These are phyloP conservation scores for Alouatta palliata DNA, from an alignment of 2,113 vertebrate species.

Conservation along the genomic window DNA sequence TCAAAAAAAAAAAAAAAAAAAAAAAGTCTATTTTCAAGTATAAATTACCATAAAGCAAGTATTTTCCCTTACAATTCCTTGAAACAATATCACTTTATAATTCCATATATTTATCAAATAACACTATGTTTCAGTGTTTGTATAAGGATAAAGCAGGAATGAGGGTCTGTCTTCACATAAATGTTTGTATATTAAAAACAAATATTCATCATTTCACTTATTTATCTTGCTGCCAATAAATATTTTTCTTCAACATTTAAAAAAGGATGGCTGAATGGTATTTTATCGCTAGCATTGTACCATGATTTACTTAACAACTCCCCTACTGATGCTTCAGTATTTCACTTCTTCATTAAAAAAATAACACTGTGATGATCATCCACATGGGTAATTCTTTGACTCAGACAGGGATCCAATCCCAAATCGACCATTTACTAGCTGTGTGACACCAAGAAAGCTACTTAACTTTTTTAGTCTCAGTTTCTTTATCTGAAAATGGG, in stretches of 20 bases:
- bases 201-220: not conserved
- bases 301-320: not conserved
- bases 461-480: not conserved
- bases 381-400: not conserved
- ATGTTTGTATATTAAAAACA: constrained; percentile 31
- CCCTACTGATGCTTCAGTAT: not conserved
- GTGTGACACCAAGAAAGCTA: constrained; percentile 8
- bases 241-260: constrained; percentile 15
- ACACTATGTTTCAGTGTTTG: constrained; percentile 19
- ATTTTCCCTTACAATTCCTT: not conserved
- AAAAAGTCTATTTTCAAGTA: constrained; percentile 8
- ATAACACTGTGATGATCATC: not conserved
- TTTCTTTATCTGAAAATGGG: constrained; percentile 29
- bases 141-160: constrained; percentile 13
- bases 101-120: constrained; percentile 29
- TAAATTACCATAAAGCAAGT: constrained; percentile 25
- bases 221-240: not conserved
- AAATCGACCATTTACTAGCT: not conserved
- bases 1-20: not conserved
- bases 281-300: not conserved
- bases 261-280: not conserved
- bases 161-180: not conserved
- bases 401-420: not conserved
- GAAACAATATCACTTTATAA: constrained; percentile 14
- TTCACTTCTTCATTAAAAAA: not conserved